Conservation (phyloP, 2,113 vertebrate species). For the Bubo blakistoni region DNA sequence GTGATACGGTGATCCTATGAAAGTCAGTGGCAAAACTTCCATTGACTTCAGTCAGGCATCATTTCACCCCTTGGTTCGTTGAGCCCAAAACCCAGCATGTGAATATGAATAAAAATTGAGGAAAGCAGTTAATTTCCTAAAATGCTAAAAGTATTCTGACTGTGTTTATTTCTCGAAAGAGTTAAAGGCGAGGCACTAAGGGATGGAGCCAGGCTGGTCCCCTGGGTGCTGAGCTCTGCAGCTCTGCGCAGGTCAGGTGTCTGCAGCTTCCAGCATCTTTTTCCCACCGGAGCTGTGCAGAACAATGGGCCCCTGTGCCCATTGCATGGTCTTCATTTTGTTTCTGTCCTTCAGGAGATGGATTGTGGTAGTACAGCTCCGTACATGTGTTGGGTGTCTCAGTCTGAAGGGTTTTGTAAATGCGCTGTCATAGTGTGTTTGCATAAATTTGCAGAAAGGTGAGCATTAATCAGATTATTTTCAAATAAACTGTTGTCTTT, state of each 20-base stretch:
- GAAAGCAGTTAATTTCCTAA: background rate
- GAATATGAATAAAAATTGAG: background rate
- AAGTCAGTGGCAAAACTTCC: background rate
- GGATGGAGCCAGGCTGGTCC: background rate
- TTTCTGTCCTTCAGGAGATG: background rate
- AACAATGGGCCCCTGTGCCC: fast-evolving
- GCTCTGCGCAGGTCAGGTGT: background rate
- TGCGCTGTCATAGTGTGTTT: background rate
- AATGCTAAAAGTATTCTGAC: background rate
- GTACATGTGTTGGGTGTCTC: background rate
- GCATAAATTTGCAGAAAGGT: background rate
- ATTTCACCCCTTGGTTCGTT: background rate
- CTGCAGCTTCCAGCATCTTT: background rate
- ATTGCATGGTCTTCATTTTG: background rate
- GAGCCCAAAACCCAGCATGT: background rate
- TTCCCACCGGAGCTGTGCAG: background rate
- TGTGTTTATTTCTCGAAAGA: background rate
- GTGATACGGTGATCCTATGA: background rate
- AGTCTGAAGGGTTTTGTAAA: background rate
- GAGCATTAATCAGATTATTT: background rate
- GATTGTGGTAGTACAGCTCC: background rate
- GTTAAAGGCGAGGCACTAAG: background rate
- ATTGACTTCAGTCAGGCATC: background rate
- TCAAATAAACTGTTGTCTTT: background rate
- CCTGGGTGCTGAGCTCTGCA: background rate